Conservation (phyloP, 2,888 invertebrate species). For the Drosophila anomalata region DNA sequence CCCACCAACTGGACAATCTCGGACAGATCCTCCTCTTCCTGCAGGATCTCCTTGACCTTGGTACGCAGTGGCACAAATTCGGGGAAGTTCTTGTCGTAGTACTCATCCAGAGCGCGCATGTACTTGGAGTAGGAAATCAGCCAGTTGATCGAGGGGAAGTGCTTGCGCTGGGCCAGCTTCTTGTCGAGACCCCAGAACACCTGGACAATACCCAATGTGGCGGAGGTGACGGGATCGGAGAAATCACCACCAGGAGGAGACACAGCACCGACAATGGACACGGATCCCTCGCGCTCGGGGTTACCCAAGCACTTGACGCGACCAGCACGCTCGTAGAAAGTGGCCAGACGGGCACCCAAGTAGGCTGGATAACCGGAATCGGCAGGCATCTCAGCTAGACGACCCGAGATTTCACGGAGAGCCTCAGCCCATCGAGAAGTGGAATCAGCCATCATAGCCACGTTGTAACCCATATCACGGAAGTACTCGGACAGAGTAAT, state of each 20-base stretch:
- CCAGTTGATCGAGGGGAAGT: slow-evolving; percentile 99
- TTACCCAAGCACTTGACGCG: slow-evolving; percentile 98
- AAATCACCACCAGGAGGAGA: slow-evolving; percentile 99
- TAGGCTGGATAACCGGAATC: slow-evolving; percentile 99
- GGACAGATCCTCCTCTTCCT: slow-evolving; percentile 99
- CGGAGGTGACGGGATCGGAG: slow-evolving; percentile 99
- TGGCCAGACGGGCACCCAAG: slow-evolving; percentile 97
- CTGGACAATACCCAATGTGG: slow-evolving; percentile 98
- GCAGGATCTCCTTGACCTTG: slow-evolving; percentile 96
- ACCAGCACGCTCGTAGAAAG: slow-evolving; percentile 99
- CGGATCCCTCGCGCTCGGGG: slow-evolving; percentile 98
- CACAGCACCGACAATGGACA: slow-evolving; percentile 99
- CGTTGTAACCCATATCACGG: slow-evolving; percentile 99
- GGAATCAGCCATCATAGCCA: slow-evolving; percentile 99
- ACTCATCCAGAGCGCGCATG: slow-evolving; percentile 98
- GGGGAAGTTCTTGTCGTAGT: slow-evolving; percentile 98
- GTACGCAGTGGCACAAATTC: slow-evolving; percentile 98
- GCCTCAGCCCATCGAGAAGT: slow-evolving; percentile 99
- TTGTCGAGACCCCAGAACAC: slow-evolving; percentile 99
- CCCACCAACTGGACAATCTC: slow-evolving; percentile 99
- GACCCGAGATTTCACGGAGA: slow-evolving; percentile 96
- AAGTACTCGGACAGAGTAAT: slow-evolving; percentile 99
- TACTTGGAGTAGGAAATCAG: slow-evolving; percentile 99
- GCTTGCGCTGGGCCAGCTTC: slow-evolving; percentile 99
- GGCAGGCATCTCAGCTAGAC: slow-evolving; percentile 99